Base-by-base conservation (phyloP, 2,113 vertebrate species). In the Oenanthe oenanthe region DNA sequence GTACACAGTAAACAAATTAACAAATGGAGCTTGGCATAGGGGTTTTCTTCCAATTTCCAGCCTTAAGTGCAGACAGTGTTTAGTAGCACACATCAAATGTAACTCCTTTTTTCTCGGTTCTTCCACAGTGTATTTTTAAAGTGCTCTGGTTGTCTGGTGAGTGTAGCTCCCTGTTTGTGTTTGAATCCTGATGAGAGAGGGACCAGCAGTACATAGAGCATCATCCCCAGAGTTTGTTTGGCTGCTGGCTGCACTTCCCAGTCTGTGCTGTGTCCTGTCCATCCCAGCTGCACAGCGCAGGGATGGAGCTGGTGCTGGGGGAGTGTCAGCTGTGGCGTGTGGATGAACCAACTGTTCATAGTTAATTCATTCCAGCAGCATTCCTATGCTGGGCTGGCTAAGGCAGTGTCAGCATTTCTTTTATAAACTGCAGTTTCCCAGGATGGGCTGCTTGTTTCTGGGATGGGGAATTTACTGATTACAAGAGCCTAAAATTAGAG, bases 1-100 rank as follows among this genome's bases (percentile, higher is more conserved):
- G 77, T 86, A 88, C 94, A 86, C 63, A 60, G 96, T 71, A 82
- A 97, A 77, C 77, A 95, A 68, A 82, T 85, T 94, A 95, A 71
- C 75, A 92, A 80, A 45, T 79, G 96, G 90, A 93, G 67, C 92
- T 96, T 96, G 93, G 79, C 73, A 3, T n/a, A 32, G 17, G 63
- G 61, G 3, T 92, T 92, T 86, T 80, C 85, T 84, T 82, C 85
- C 10, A 7, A 48, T 92, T 87, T 84, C 25, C 74, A 43, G 43
- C 26, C n/a, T 48, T 60, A 12, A 28, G 58, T 26, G 54, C 92
- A 56, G 83, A 7, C 66, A 47, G 45, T 48, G 83, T 79, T 56
- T 20, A 10, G 60, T 3, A 48, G 66, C 62, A 3, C 4, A 6
- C 47, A 22, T 31, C 1, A 1, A 12, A 3, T 1, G 42, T 8